These are phyloP conservation scores for Pimephales promelas DNA, from an alignment of 2,113 vertebrate genomes.

Conservation along the genomic window DNA sequence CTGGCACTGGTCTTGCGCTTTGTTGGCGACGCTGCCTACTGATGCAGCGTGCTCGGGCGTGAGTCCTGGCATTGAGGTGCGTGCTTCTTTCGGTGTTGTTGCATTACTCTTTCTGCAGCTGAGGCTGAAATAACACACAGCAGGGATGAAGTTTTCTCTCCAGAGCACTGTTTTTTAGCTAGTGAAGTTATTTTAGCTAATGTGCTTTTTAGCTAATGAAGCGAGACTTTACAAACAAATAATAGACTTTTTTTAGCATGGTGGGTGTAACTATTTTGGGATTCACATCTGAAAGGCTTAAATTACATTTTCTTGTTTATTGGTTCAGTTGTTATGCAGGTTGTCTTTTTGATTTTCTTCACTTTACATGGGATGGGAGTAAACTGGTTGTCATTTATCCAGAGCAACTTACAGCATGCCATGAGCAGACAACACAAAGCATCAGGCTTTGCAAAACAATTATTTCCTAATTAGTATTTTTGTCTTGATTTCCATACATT, in stretches of 20 bases:
- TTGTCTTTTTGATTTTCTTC: not conserved
- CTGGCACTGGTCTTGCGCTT: not conserved
- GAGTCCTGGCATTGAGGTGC: not conserved
- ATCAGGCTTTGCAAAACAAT: not conserved
- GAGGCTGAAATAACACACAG: constrained; percentile 4
- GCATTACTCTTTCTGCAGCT: not conserved
- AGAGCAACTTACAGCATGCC: not conserved
- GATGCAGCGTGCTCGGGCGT: not conserved
- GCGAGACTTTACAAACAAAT: not conserved
- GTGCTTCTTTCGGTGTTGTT: not conserved
- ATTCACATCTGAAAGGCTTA: too few species aligned
- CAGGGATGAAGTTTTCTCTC: not conserved
- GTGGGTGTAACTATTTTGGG: not conserved
- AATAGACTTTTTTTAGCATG: not conserved
- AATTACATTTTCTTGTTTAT: not conserved
- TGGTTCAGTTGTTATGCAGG: not conserved
- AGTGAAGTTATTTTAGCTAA: not conserved
- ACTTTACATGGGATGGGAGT: not conserved
- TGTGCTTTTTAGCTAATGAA: constrained; percentile 7
- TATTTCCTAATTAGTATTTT: not conserved
- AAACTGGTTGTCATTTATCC: not conserved
- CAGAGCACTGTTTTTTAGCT: not conserved
- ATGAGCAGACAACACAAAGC: not conserved
- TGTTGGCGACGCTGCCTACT: constrained; percentile 14
- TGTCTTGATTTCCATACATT: not conserved